Percentiles rank a stretch among this genome's conserved stretches.
phyloP scores from a whole-genome alignment of 2,888 invertebrate species.

The Zonitis immaculata region DNA sequence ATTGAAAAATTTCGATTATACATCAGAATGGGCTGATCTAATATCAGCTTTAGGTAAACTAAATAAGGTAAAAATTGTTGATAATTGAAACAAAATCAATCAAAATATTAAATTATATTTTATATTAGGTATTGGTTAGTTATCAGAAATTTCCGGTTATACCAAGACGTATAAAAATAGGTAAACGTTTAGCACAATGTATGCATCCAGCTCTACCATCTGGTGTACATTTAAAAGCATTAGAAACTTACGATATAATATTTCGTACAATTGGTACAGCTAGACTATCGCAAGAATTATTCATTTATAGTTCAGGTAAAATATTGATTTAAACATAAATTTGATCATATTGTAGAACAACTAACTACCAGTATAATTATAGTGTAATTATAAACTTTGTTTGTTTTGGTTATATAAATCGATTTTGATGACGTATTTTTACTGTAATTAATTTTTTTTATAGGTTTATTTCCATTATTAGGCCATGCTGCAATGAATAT shows the following conservation, averaged over 20 bases:
- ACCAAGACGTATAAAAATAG: slow-evolving; percentile 80
- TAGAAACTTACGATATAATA: slow-evolving; percentile 88
- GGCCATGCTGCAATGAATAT: slow-evolving; percentile 88
- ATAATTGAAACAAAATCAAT: no score
- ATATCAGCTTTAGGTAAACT: slow-evolving; percentile 86
- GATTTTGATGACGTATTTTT: slow-evolving; percentile 5
- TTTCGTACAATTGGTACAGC: slow-evolving; percentile 84
- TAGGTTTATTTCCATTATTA: slow-evolving; percentile 82
- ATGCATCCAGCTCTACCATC: slow-evolving; percentile 89
- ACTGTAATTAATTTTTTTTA: no score
- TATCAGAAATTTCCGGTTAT: slow-evolving; percentile 81
- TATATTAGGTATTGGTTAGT: slow-evolving; percentile 65
- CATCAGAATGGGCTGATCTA: slow-evolving; percentile 93
- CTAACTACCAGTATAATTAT: background rate
- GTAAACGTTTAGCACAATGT: slow-evolving; percentile 88
- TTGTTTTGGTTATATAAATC: no score
- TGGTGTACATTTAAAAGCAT: slow-evolving; percentile 85
- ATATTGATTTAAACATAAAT: background rate
- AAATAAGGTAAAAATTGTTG: slow-evolving; percentile 74
- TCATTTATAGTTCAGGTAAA: slow-evolving; percentile 72
- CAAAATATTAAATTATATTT: no score
- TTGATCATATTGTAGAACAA: background rate
- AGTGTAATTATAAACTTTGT: no score
- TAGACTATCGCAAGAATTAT: slow-evolving; percentile 72
- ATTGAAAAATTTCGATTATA: slow-evolving; percentile 84